Evolutionary conservation across 1,140 invertebrate species (phyloP).

Genomic region (Myzus persicae): DNA sequence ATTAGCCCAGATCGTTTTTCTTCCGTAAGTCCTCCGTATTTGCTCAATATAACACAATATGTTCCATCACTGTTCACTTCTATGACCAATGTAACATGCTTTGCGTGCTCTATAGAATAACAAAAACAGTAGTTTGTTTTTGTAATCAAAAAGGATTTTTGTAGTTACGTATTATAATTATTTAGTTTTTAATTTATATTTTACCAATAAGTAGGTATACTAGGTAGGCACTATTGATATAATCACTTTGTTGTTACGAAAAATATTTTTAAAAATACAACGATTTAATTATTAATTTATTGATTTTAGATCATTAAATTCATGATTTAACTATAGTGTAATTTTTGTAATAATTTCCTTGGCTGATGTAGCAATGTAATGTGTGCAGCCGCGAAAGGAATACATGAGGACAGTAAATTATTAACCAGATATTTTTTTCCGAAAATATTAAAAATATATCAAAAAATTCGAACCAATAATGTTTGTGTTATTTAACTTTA

Average conservation of each 20-base stretch:
- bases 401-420: no score
- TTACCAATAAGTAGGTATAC: background rate
- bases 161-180: background rate
- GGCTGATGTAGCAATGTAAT: no score
- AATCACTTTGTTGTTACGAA: background rate
- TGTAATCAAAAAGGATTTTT: background rate
- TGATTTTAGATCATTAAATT: background rate
- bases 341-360: no score
- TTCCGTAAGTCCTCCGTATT: conserved; percentile 55
- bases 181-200: background rate
- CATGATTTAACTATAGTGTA: background rate
- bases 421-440: no score
- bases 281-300: background rate
- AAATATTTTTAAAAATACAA: background rate
- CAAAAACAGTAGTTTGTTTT: background rate
- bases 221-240: background rate
- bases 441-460: no score
- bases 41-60: conserved; percentile 53
- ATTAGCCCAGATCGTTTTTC: conserved; percentile 56
- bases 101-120: background rate
- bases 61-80: background rate
- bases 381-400: no score
- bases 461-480: no score
- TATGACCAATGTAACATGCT: background rate
- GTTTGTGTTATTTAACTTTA: no score